Evolutionary conservation across 2,888 invertebrate genomes (phyloP), one percentile per base, ranked within the genome.

Genomic region (Steinernema hermaphroditum): DNA sequence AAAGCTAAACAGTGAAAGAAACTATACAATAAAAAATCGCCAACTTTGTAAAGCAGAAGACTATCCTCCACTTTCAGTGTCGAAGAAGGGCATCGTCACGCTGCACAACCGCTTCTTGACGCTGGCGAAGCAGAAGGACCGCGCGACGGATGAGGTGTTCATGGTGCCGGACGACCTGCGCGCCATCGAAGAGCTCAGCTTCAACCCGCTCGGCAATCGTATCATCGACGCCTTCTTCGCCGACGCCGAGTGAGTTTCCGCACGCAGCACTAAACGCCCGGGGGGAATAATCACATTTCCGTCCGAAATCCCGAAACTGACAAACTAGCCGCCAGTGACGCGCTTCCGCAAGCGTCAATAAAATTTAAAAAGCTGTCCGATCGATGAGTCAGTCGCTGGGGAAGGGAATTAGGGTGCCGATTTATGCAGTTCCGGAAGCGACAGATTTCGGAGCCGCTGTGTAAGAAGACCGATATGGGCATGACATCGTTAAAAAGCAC

Each of bases 141-240:
- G 79, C 50, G 78, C 79, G 2, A 76, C 78, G 24, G 79, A 82
- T 44, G 81, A 83, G 69, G 76, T 77, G 43, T 83, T 81, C 81
- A 86, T 79, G 81, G 89, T 96, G 49, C 91, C 96, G 32, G 95
- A 96, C 87, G 97, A 98, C 88, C 95, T 98, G 86, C 90, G 96
- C 41, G 90, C 96, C 69, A 97, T 98, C 85, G 96, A 96, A 0
- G 98, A 98, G 87, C 89, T 98, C 75, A 96, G 96, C 0, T 96
- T 97, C 80, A 98, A 98, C 89, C 98, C 98, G 0, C 89, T 98
- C 0, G 96, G 97, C 49, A 96, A 97, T 84, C 90, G 97, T 81
- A 97, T 98, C 84, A 96, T 98, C 0, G 94, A 97, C 88, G 93
- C 96, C 0, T 98, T 98, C 89, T 98, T 98, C 87, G 93, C 93